Conservation (phyloP, 2,113 vertebrate species). For the Macquaria australasica region DNA sequence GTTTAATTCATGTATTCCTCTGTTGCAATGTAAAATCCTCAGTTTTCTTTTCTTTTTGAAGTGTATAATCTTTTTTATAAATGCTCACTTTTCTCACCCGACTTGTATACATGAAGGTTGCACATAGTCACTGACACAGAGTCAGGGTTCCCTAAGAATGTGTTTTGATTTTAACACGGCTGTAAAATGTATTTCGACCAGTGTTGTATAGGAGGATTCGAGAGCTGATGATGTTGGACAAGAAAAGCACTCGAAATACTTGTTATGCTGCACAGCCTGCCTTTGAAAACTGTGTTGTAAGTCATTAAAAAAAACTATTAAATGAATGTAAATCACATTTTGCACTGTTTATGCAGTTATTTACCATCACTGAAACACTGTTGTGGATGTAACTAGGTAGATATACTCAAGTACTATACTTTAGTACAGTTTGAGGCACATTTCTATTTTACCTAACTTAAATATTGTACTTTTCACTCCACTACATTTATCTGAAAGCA, state of each 20-base stretch:
- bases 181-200: slow-evolving; percentile 58
- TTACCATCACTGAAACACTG: neutral
- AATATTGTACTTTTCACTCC: neutral
- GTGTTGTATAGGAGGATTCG: slow-evolving; percentile 56
- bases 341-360: neutral
- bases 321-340: slow-evolving; percentile 77
- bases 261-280: slow-evolving; percentile 76
- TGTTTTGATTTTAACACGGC: slow-evolving; percentile 63
- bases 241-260: slow-evolving; percentile 71
- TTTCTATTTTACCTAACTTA: too few relatives aligned
- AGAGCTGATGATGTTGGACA: slow-evolving; percentile 49
- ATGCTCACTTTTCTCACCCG: slow-evolving; percentile 46
- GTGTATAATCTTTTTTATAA: slow-evolving; percentile 42
- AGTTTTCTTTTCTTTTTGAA: slow-evolving; percentile 27
- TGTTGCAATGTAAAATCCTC: slow-evolving; percentile 47
- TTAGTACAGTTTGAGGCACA: neutral
- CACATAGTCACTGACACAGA: slow-evolving; percentile 61
- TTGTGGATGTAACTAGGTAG: neutral
- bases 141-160: slow-evolving; percentile 61
- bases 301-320: slow-evolving; percentile 68
- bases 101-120: slow-evolving; percentile 65
- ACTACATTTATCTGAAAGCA: neutral
- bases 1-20: slow-evolving; percentile 50
- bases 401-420: neutral
- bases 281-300: slow-evolving; percentile 72